These are phyloP conservation scores for Drosophila setifemur DNA, from an alignment of 1,140 invertebrate species.

Conservation along the genomic window DNA sequence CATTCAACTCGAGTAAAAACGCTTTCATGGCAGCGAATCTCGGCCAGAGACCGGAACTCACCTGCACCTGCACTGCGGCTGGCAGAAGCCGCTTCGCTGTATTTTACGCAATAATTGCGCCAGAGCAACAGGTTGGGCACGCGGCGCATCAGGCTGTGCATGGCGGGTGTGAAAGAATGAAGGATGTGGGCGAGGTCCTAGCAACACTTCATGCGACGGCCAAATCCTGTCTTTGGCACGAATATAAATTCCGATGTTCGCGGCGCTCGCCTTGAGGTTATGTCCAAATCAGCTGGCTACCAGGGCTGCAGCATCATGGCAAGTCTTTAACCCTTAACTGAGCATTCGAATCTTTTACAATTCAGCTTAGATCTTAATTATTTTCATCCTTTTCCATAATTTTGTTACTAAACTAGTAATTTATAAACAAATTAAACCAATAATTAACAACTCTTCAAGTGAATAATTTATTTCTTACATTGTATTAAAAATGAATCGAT, in stretches of 20 bases:
- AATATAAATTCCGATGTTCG: conserved; percentile 9
- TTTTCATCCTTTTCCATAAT: no score
- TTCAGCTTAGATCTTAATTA: conserved; percentile 5
- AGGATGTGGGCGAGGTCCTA: neutral
- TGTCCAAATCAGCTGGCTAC: neutral
- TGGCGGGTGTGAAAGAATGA: conserved; percentile 15
- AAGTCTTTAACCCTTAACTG: neutral
- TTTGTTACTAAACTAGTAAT: neutral
- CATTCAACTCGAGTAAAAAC: neutral
- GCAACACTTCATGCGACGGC: conserved; percentile 22
- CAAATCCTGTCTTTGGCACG: conserved; percentile 2
- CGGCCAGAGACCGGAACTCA: conserved; percentile 2
- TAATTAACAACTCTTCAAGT: neutral
- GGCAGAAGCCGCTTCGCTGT: conserved; percentile 30
- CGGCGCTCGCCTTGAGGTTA: conserved; percentile 48
- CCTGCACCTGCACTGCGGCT: neutral
- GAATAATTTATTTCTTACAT: no score
- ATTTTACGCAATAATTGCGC: conserved; percentile 63
- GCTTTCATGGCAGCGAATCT: neutral
- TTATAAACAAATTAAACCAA: neutral
- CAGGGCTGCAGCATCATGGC: conserved; percentile 16
- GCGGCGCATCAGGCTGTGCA: conserved; percentile 63
- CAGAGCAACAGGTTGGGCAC: conserved; percentile 36
- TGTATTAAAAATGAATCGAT: no score
- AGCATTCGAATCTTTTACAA: neutral